A percentile compares a stretch with the other conserved stretches of the same genome.
Conservation (phyloP, 2,888 invertebrate species). For the Thecophora atra region DNA sequence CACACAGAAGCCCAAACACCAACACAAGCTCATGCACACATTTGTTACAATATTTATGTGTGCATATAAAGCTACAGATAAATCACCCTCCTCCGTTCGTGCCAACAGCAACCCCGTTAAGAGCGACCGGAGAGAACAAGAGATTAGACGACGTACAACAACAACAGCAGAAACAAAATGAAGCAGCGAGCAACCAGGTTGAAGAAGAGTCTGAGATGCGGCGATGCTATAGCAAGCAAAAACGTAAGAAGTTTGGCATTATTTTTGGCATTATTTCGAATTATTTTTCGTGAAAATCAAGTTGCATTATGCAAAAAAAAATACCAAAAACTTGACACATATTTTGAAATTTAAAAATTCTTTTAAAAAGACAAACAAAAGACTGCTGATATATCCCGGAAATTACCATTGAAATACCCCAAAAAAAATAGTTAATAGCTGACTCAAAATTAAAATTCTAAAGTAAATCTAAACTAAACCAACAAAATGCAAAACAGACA, state of each 20-base stretch:
- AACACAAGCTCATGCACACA: conserved; percentile 4
- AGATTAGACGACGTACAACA: conserved; percentile 28
- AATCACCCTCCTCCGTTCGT: conserved; percentile 42
- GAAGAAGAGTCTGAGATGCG: background rate
- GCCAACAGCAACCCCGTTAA: conserved; percentile 36
- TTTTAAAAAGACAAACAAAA: too few relatives aligned
- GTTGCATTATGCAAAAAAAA: too few relatives aligned
- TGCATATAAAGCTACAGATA: conserved; percentile 49
- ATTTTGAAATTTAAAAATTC: too few relatives aligned
- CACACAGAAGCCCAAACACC: conserved; percentile 20
- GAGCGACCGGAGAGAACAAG: conserved; percentile 17
- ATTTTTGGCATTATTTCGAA: background rate
- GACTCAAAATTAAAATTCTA: too few relatives aligned
- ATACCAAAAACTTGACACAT: too few relatives aligned
- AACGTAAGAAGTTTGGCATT: background rate
- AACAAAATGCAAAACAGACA: too few relatives aligned
- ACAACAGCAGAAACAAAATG: background rate
- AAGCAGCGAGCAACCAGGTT: background rate
- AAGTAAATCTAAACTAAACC: too few relatives aligned
- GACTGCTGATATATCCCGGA: too few relatives aligned
- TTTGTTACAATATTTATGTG: too few relatives aligned
- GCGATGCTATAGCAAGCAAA: background rate
- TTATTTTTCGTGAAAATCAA: too few relatives aligned
- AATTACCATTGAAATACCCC: too few relatives aligned
- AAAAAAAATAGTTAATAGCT: too few relatives aligned